Evolutionary conservation across 2,797 vertebrate genomes (phyloP), one percentile per base, ranked within the genome.

Genomic region (Erethizon dorsatum): DNA sequence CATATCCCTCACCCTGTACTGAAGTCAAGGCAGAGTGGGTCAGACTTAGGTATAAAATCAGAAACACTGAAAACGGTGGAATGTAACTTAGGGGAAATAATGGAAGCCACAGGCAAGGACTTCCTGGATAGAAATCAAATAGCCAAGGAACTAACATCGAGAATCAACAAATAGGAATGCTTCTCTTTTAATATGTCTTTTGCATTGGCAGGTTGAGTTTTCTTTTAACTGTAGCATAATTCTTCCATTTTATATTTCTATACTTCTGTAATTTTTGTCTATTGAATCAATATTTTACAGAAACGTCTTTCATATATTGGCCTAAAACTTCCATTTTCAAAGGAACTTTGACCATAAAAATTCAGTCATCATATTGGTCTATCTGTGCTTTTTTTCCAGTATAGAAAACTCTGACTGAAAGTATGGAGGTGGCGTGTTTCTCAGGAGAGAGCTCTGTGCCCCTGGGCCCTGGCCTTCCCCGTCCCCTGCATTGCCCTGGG

Each of bases 241-340:
- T 50, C 26, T 50, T 77, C 47, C 71, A 75, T 75, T 14, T 47
- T 6, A 26, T 18, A 31, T 50, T 50, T 77, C 24, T 77, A 52
- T 6, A 28, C 37, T 79, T 54, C 33, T 71, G n/a, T 77, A 20
- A 17, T 80, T 80, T 90, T 6, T 87, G 10, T 6, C 37, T 50
- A 75, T 45, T 57, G 2, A 91, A 71, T 67, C 65, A 80, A 45
- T 82, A 83, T 47, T 80, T 80, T 87, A 41, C 67, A 86, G 31
- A 83, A 90, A 13, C 6, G 54, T 69, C 2, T 61, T n/a, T 83
- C 11, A n/a, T 59, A 52, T 88, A 17, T 63, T 88, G 22, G 28
- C 17, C 31, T 85, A 65, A 83, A 86, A 65, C 28, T 90, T 88
- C 31, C 67, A 90, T 90, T 94, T 91, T 82, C 78, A 83, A 86